phyloP scores from a whole-genome alignment of 2,797 vertebrate species.

The Ptychadena robeensis region DNA sequence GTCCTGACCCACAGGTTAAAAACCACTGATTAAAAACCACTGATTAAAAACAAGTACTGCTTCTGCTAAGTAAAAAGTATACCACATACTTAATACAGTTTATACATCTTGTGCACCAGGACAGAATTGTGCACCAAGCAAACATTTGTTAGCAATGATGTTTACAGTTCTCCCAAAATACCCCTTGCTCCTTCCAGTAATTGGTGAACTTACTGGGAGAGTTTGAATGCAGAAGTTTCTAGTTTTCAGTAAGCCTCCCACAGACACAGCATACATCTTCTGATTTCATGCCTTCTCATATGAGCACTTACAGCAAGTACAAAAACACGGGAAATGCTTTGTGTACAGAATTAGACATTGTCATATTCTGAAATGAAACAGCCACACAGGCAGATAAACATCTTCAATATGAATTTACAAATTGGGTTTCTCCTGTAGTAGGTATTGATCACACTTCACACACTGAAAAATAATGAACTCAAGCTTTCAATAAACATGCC shows the following conservation, averaged over 20 bases:
- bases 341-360: neutral
- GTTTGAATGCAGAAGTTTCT: constrained; percentile 18
- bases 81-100: neutral
- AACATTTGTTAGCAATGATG: neutral
- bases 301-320: constrained; percentile 24
- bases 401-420: neutral
- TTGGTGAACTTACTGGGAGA: constrained; percentile 6
- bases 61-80: too few relatives aligned
- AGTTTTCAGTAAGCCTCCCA: constrained; percentile 36
- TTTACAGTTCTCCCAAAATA: constrained; percentile 8
- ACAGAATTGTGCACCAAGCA: neutral
- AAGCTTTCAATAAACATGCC: constrained; percentile 14
- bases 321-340: neutral
- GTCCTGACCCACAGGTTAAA: too few relatives aligned
- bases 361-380: neutral
- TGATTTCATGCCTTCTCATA: constrained; percentile 26
- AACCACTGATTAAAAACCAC: too few relatives aligned
- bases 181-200: constrained; percentile 27
- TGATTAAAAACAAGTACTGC: neutral
- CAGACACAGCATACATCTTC: constrained; percentile 1
- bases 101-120: neutral
- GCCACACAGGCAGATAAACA: neutral
- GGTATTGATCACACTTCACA: neutral
- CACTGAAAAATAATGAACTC: neutral
- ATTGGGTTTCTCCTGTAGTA: neutral